Conservation (phyloP, 2,797 vertebrate species). For the Onychomys leucogaster region DNA sequence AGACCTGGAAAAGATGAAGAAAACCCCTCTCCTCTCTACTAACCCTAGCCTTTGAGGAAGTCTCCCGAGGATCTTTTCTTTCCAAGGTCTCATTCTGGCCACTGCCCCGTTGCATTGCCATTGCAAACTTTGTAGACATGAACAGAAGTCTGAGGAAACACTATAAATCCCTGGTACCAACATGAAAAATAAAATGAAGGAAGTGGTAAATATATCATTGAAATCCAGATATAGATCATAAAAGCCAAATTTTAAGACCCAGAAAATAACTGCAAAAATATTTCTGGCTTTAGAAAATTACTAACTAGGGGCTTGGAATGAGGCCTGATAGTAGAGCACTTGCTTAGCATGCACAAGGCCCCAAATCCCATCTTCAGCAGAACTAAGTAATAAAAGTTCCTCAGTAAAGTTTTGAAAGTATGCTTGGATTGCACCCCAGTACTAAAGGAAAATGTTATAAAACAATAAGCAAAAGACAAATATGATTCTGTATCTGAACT, state of each 20-base stretch:
- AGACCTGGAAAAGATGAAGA: background rate
- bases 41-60: background rate
- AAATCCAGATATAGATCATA: background rate
- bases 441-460: constrained; percentile 16
- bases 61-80: background rate
- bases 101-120: background rate
- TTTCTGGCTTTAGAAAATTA: constrained; percentile 37
- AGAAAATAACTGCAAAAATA: background rate
- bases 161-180: background rate
- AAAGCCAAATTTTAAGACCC: constrained; percentile 34
- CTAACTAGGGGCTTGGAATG: background rate
- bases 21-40: background rate
- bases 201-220: background rate
- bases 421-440: background rate
- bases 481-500: constrained; percentile 15
- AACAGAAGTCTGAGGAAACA: background rate
- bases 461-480: background rate
- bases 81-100: background rate
- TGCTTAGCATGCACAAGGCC: background rate
- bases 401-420: background rate
- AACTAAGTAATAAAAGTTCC: background rate
- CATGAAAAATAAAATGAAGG: constrained; percentile 4
- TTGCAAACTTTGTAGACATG: constrained; percentile 1
- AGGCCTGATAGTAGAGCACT: background rate
- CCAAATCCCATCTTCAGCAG: background rate